Evolutionary conservation across 2,113 vertebrate genomes (phyloP).

Genomic region (Ascaphus truei): DNA sequence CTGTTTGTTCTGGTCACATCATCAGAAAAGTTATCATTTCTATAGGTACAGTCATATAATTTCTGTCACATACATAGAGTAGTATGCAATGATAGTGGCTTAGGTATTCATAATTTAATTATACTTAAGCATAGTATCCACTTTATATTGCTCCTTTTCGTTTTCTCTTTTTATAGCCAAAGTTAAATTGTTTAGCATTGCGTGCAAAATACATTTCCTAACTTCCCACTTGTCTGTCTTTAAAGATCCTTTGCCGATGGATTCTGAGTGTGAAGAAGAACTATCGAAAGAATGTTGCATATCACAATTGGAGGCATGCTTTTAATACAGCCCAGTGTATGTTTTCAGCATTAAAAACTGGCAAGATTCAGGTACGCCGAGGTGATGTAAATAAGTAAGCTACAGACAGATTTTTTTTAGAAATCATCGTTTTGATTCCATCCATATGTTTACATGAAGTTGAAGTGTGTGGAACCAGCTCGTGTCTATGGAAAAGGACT

Average conservation of each 20-base stretch:
- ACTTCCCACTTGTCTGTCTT: slow-evolving; percentile 16
- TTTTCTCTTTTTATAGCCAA: neutral
- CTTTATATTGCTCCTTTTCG: neutral
- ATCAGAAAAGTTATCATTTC: no score
- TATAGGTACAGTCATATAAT: no score
- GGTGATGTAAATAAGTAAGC: no score
- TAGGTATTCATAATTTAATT: no score
- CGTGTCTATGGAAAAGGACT: no score
- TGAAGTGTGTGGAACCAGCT: no score
- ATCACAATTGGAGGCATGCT: slow-evolving; percentile 98
- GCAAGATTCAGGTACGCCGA: slow-evolving; percentile 81
- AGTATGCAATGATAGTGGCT: no score
- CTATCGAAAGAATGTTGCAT: slow-evolving; percentile 91
- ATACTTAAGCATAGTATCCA: neutral
- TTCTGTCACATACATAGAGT: no score
- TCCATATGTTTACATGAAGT: no score
- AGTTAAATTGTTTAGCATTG: neutral
- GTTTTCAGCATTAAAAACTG: slow-evolving; percentile 90
- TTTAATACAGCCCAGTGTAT: slow-evolving; percentile 96
- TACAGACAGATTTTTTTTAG: no score
- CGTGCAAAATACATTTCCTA: no score
- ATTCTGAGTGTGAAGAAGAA: slow-evolving; percentile 97
- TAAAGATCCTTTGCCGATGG: slow-evolving; percentile 90
- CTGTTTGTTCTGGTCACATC: neutral
- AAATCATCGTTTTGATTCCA: no score